Conservation (phyloP, 2,113 vertebrate genomes). For the Mohoua ochrocephala region DNA sequence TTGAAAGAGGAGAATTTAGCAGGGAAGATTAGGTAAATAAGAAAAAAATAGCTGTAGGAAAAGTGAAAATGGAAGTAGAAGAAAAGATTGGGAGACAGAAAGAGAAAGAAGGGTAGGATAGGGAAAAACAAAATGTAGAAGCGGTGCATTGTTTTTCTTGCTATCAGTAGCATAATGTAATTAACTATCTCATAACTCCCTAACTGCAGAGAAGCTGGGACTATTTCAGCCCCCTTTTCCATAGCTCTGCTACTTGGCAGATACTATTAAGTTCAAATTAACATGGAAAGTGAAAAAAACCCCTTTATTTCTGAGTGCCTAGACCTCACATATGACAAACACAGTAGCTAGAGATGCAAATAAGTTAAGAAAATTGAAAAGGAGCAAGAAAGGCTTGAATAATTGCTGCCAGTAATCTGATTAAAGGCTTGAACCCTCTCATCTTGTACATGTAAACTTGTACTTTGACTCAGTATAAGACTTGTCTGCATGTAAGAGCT, state of each 20-base stretch:
- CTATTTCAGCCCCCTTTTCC: not conserved
- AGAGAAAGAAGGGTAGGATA: not conserved
- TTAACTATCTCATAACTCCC: not conserved
- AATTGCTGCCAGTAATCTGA: not conserved
- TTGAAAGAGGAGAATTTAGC: not conserved
- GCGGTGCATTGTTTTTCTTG: not conserved
- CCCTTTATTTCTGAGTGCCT: not conserved
- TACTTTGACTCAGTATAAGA: not conserved
- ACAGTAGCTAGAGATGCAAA: not conserved
- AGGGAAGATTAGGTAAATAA: not conserved
- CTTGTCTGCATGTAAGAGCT: not conserved
- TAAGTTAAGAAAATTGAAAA: not conserved
- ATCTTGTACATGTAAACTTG: not conserved
- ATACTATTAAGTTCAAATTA: not conserved
- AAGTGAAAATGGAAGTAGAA: not conserved
- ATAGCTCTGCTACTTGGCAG: not conserved
- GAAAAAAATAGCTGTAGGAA: not conserved
- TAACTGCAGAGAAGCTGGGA: not conserved
- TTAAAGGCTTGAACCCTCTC: not conserved
- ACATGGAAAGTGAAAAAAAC: not conserved
- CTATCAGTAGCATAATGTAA: not conserved
- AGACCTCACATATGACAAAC: not conserved
- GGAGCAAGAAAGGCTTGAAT: not conserved
- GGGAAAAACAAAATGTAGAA: not conserved
- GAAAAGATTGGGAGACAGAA: not conserved